These are phyloP conservation scores for Drosophila rubida DNA, from an alignment of 2,888 invertebrate genomes.

Conservation along the genomic window DNA sequence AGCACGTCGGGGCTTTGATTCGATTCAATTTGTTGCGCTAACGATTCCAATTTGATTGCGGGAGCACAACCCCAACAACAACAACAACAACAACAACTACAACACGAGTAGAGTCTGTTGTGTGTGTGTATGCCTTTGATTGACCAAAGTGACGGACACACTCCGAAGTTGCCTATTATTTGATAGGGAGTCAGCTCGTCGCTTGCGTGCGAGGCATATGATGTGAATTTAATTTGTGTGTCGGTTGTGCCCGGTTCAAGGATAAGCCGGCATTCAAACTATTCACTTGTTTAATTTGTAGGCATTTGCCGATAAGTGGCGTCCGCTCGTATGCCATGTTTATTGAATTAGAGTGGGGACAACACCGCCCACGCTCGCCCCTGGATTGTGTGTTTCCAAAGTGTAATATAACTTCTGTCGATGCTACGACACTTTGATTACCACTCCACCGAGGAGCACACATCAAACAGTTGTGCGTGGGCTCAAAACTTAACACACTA, in stretches of 20 bases:
- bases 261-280: conserved; percentile 46
- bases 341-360: conserved; percentile 30
- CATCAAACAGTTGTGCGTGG: background rate
- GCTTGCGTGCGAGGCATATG: conserved; percentile 46
- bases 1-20: conserved; percentile 63
- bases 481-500: background rate
- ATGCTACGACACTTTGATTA: background rate
- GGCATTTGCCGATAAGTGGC: conserved; percentile 20
- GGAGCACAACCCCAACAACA: conserved; percentile 34
- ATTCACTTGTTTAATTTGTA: conserved; percentile 55
- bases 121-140: conserved; percentile 27
- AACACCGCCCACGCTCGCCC: background rate
- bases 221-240: conserved; percentile 64
- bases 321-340: conserved; percentile 1
- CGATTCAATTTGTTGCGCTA: conserved; percentile 76
- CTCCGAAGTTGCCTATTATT: conserved; percentile 36
- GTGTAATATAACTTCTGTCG: background rate
- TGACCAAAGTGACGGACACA: conserved; percentile 49
- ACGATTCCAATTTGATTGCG: conserved; percentile 69
- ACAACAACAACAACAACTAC: conserved; percentile 15
- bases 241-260: conserved; percentile 32
- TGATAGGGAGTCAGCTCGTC: background rate
- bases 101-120: background rate
- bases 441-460: background rate
- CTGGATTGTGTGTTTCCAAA: background rate